Percentiles rank a stretch among this genome's conserved stretches.
phyloP scores from a whole-genome alignment of 2,888 invertebrate genomes.

The Xanthorhoe spadicearia region DNA sequence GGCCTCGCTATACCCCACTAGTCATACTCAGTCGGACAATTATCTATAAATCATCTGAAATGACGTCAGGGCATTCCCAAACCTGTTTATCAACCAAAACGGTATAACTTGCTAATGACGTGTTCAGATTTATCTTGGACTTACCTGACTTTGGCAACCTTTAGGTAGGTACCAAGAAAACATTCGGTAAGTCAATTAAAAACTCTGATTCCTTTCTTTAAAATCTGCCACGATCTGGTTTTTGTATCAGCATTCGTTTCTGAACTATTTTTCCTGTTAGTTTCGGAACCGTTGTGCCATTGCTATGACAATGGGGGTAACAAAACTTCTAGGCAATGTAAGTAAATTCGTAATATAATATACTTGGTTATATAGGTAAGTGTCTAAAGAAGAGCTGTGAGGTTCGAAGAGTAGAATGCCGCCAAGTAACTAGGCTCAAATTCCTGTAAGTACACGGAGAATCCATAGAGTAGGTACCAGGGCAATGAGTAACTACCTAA shows the following conservation, averaged over 20 bases:
- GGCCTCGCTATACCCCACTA: too few relatives aligned
- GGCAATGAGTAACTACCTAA: too few relatives aligned
- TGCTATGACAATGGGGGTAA: too few relatives aligned
- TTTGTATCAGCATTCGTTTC: not conserved
- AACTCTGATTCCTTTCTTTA: not conserved
- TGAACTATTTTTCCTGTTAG: not conserved
- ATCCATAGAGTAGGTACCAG: too few relatives aligned
- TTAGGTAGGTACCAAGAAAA: not conserved
- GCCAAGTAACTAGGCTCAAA: too few relatives aligned
- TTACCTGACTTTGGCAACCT: not conserved
- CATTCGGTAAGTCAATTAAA: not conserved
- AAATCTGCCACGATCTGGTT: not conserved
- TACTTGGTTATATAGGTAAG: too few relatives aligned
- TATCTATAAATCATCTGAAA: not conserved
- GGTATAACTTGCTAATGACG: not conserved
- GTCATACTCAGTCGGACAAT: not conserved
- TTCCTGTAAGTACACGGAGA: too few relatives aligned
- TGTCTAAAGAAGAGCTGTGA: too few relatives aligned
- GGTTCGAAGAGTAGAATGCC: too few relatives aligned
- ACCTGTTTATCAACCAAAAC: not conserved
- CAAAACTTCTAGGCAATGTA: too few relatives aligned
- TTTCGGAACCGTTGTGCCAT: too few relatives aligned
- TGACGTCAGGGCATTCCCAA: not conserved
- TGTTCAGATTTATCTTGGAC: not conserved
- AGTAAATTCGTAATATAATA: too few relatives aligned